Conservation (phyloP, 2,797 vertebrate species). For the Chaunax sp. region DNA sequence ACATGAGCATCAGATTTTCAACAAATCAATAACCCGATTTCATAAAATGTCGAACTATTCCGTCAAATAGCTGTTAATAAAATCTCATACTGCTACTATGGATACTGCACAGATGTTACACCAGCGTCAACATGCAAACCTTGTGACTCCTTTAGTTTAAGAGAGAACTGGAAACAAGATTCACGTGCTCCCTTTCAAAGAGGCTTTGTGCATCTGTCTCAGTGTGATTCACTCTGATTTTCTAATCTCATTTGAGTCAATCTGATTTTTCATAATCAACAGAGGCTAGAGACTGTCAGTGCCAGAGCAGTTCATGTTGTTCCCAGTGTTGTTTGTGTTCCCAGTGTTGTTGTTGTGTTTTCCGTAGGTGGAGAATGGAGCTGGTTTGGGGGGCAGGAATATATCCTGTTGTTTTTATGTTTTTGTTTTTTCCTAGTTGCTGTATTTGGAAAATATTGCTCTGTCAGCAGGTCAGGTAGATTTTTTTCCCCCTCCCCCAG, state of each 20-base stretch:
- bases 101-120: no score
- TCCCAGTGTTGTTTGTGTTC: constrained; percentile 12
- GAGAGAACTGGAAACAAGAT: no score
- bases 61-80: no score
- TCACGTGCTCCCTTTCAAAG: no score
- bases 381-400: constrained; percentile 43
- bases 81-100: no score
- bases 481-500: constrained; percentile 41
- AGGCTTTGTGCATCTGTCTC: neutral
- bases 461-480: constrained; percentile 80
- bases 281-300: neutral
- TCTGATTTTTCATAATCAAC: constrained; percentile 34
- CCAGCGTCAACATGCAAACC: no score
- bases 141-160: no score
- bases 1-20: no score
- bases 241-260: constrained; percentile 32
- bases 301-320: constrained; percentile 2
- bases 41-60: no score
- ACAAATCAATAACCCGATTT: no score
- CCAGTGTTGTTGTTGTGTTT: constrained; percentile 21
- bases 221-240: constrained; percentile 22
- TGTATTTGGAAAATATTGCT: constrained; percentile 71
- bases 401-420: constrained; percentile 36
- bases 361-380: constrained; percentile 26
- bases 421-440: constrained; percentile 44